These are phyloP conservation scores for Drosophila tripunctata DNA, from an alignment of 2,888 invertebrate species.

Conservation along the genomic window DNA sequence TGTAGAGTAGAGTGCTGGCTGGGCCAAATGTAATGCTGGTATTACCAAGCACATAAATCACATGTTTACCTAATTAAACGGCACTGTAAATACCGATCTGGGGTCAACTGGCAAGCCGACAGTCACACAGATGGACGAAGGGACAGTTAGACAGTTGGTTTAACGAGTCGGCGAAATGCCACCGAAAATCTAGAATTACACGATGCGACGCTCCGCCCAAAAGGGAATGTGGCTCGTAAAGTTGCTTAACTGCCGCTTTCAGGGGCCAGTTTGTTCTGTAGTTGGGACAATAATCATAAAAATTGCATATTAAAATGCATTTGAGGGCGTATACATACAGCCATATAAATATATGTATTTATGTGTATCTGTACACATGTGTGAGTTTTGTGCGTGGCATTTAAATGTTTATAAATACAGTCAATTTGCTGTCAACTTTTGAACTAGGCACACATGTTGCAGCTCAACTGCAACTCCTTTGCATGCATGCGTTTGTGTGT, in stretches of 20 bases:
- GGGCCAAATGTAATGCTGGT: conserved; percentile 7
- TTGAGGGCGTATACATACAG: conserved; percentile 49
- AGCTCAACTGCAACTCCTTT: conserved; percentile 32
- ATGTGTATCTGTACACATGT: conserved; percentile 5
- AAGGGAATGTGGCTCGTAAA: conserved; percentile 39
- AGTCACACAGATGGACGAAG: background rate
- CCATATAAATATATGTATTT: background rate
- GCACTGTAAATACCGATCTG: conserved; percentile 49
- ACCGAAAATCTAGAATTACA: conserved; percentile 48
- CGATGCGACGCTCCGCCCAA: conserved; percentile 37
- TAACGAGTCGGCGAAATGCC: conserved; percentile 51
- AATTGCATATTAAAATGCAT: conserved; percentile 63
- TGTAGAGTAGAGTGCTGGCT: background rate
- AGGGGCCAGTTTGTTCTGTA: conserved; percentile 15
- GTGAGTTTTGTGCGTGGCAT: conserved; percentile 27
- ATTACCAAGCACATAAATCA: conserved; percentile 51
- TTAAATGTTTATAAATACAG: conserved; percentile 76
- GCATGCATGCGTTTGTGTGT: conserved; percentile 1
- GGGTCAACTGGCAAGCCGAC: conserved; percentile 17
- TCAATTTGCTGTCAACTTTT: conserved; percentile 77
- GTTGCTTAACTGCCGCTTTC: conserved; percentile 22
- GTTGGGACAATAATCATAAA: conserved; percentile 58
- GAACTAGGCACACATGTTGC: conserved; percentile 74
- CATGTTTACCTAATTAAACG: conserved; percentile 65
- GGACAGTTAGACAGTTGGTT: background rate